Evolutionary conservation across 2,888 invertebrate genomes (phyloP).

Genomic region (Junonia oenone): DNA sequence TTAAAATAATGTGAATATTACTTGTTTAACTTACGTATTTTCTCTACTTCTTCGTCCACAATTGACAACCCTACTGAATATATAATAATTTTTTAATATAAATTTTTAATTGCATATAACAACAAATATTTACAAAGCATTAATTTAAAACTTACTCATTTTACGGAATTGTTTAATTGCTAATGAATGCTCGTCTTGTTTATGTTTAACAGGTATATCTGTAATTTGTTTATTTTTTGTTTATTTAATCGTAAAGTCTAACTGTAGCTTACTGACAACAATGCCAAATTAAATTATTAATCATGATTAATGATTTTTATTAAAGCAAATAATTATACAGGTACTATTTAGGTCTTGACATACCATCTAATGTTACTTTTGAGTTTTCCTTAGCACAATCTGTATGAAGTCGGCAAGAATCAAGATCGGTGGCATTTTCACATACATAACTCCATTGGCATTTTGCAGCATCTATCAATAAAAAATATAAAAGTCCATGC

Average conservation of each 20-base stretch:
- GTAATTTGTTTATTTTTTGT: too few species aligned
- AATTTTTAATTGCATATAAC: neutral
- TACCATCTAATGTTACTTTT: slow-evolving; percentile 8
- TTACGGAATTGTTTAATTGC: slow-evolving; percentile 38
- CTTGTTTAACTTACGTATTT: slow-evolving; percentile 49
- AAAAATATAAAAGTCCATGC: neutral
- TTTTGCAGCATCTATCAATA: slow-evolving; percentile 6
- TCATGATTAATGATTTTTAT: too few species aligned
- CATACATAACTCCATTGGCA: slow-evolving; percentile 56
- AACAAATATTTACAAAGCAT: too few species aligned
- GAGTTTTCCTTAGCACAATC: slow-evolving; percentile 30
- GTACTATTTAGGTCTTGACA: too few species aligned
- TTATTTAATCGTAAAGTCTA: too few species aligned
- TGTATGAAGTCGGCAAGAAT: slow-evolving; percentile 44
- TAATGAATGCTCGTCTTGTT: slow-evolving; percentile 32
- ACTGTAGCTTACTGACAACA: too few species aligned
- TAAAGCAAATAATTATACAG: too few species aligned
- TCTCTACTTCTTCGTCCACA: slow-evolving; percentile 58
- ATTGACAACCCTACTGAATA: slow-evolving; percentile 44
- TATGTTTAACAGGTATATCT: slow-evolving; percentile 33
- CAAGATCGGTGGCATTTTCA: slow-evolving; percentile 34
- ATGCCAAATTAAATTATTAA: too few species aligned
- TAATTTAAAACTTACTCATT: slow-evolving; percentile 39
- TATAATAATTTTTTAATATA: slow-evolving; percentile 5
- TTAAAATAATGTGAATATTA: neutral